Conservation (phyloP, 1,140 invertebrate species). For the Drosophila mayri region DNA sequence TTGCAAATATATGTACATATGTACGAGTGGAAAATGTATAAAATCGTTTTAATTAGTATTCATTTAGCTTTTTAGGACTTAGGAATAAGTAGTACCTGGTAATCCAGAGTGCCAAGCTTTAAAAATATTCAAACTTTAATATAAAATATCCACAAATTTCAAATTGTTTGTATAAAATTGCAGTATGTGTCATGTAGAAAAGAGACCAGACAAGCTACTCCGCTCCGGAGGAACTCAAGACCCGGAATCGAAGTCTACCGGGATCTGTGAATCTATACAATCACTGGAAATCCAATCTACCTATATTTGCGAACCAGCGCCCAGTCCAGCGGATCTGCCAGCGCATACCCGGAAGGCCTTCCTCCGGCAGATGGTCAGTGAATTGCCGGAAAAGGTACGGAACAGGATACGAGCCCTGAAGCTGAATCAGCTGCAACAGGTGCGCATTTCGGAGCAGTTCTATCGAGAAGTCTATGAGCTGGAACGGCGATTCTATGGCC, state of each 20-base stretch:
- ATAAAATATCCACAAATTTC: neutral
- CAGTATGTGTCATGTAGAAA: neutral
- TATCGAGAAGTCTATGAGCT: conserved; percentile 96
- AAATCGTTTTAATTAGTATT: neutral
- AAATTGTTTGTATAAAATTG: neutral
- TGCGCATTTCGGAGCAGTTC: conserved; percentile 96
- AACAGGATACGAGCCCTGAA: conserved; percentile 96
- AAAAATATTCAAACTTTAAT: neutral
- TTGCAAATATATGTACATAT: neutral
- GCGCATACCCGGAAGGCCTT: conserved; percentile 50
- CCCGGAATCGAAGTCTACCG: neutral
- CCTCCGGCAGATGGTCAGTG: conserved; percentile 82
- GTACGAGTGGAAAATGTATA: neutral
- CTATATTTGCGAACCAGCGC: neutral
- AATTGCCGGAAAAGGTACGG: conserved; percentile 91
- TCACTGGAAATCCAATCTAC: conserved; percentile 1
- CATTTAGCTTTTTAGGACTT: too few species aligned
- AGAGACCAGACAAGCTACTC: neutral
- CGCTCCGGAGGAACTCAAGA: neutral
- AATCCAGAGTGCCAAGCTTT: neutral
- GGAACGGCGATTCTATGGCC: conserved; percentile 95
- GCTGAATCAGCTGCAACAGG: conserved; percentile 94
- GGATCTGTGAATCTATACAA: conserved; percentile 1
- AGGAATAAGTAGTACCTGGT: neutral
- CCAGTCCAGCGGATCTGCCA: conserved; percentile 62